phyloP scores from a whole-genome alignment of 1,140 invertebrate species.

The Adelges cooleyi region DNA sequence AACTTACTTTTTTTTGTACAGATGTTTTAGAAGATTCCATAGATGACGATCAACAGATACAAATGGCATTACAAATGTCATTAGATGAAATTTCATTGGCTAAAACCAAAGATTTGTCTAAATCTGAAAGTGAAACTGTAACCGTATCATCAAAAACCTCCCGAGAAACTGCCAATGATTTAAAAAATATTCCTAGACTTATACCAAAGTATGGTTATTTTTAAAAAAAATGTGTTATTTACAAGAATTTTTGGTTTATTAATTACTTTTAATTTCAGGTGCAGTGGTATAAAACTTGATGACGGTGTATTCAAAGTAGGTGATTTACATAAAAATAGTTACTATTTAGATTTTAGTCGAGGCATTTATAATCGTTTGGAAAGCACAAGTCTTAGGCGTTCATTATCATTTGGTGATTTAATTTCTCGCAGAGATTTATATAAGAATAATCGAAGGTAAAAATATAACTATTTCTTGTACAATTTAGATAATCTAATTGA shows the following conservation, averaged over 20 bases:
- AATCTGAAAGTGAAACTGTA: not conserved
- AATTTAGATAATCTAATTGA: too few relatives aligned
- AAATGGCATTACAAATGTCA: constrained; percentile 23
- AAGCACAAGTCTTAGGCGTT: constrained; percentile 9
- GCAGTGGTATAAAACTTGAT: constrained; percentile 18
- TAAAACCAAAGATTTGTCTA: not conserved
- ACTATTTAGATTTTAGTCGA: constrained; percentile 23
- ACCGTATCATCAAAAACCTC: not conserved
- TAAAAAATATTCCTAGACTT: constrained; percentile 2
- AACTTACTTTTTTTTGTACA: not conserved
- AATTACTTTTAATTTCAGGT: not conserved
- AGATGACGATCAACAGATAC: constrained; percentile 20
- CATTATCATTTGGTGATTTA: constrained; percentile 16
- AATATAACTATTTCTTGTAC: too few relatives aligned
- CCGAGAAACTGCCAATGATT: not conserved
- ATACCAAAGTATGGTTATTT: not conserved
- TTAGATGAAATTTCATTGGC: constrained; percentile 19
- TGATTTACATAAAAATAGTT: constrained; percentile 25
- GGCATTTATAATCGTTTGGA: constrained; percentile 8
- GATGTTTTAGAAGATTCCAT: not conserved
- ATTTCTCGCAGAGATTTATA: constrained; percentile 17
- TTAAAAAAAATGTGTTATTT: too few relatives aligned
- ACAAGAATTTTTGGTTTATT: too few relatives aligned
- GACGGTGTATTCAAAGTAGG: constrained; percentile 23
- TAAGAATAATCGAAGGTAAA: constrained; percentile 13